Conservation (phyloP, 2,797 vertebrate species). For the Perodicticus potto region DNA sequence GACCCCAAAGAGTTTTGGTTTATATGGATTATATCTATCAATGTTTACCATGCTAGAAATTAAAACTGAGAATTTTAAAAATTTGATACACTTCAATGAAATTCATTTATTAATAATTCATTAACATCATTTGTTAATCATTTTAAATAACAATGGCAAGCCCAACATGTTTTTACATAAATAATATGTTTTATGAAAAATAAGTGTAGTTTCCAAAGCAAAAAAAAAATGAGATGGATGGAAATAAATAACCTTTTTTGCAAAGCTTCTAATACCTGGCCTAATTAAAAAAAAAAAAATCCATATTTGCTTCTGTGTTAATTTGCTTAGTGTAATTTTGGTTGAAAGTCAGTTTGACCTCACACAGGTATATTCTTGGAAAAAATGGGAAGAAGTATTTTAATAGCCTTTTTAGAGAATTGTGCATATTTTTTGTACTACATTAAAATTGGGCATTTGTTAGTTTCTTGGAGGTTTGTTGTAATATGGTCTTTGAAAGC, state of each 20-base stretch:
- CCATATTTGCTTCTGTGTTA: neutral
- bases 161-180: neutral
- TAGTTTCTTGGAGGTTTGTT: neutral
- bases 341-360: neutral
- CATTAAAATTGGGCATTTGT: neutral
- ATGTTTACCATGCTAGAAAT: neutral
- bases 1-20: neutral
- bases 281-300: neutral
- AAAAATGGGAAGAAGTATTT: neutral
- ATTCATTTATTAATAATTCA: neutral
- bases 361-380: neutral
- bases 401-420: neutral
- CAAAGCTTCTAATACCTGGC: neutral
- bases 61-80: neutral
- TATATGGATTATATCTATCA: neutral
- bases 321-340: neutral
- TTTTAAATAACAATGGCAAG: neutral
- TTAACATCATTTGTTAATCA: neutral
- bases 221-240: neutral
- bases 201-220: neutral
- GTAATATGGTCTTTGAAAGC: neutral
- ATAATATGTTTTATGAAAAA: neutral
- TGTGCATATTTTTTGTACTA: neutral
- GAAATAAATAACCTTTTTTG: neutral
- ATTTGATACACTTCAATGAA: neutral